Evolutionary conservation across 2,797 vertebrate species (phyloP).

Genomic region (Trachurus trachurus): DNA sequence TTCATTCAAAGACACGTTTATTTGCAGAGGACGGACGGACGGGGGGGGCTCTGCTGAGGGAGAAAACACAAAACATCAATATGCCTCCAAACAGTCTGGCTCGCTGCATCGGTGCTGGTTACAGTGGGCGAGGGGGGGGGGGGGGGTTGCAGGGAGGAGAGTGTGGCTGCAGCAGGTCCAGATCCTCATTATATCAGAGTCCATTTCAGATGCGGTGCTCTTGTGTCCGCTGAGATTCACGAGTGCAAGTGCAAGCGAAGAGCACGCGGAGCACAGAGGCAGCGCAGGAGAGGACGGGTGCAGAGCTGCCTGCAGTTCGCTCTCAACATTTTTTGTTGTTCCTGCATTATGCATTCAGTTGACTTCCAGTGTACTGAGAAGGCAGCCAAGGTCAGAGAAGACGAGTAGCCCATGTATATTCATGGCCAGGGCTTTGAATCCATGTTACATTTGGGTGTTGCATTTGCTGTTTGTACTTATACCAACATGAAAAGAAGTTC

Average conservation of each 20-base stretch:
- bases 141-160: conserved; percentile 12
- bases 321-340: conserved; percentile 39
- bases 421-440: conserved; percentile 32
- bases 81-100: conserved; percentile 33
- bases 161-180: conserved; percentile 43
- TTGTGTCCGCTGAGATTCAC: conserved; percentile 42
- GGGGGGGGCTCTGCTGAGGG: conserved; percentile 25
- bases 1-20: conserved; percentile 60
- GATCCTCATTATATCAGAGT: conserved; percentile 59
- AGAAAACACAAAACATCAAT: conserved; percentile 64
- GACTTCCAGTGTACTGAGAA: conserved; percentile 25
- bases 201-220: conserved; percentile 44
- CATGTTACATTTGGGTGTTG: conserved; percentile 29
- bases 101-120: conserved; percentile 48
- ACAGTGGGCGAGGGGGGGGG: background rate
- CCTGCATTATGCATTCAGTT: conserved; percentile 47
- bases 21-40: conserved; percentile 50
- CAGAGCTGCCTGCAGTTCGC: conserved; percentile 19
- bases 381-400: conserved; percentile 47
- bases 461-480: conserved; percentile 17
- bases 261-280: conserved; percentile 3
- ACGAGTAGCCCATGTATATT: conserved; percentile 50
- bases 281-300: conserved; percentile 1
- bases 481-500: conserved; percentile 9
- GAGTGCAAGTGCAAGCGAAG: background rate